phyloP scores from a whole-genome alignment of 2,888 invertebrate genomes.

The Dromius quadrimaculatus region DNA sequence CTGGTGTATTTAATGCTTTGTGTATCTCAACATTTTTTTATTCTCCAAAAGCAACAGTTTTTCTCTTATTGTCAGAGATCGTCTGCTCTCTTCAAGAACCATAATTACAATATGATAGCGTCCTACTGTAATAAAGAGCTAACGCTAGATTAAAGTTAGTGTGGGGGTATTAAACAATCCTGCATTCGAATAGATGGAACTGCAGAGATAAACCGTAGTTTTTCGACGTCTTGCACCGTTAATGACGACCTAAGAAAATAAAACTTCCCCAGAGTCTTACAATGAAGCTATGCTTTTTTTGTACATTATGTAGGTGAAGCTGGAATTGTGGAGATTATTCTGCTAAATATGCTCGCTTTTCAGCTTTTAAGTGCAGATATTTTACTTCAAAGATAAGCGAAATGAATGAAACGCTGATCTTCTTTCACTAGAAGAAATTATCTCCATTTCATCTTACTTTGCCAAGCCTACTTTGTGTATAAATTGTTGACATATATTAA shows the following conservation, averaged over 20 bases:
- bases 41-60: conserved; percentile 5
- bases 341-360: neutral
- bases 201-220: conserved; percentile 21
- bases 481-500: too few species aligned
- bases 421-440: too few species aligned
- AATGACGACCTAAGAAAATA: conserved; percentile 29
- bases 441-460: too few species aligned
- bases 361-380: too few species aligned
- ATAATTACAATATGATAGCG: neutral
- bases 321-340: neutral
- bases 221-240: conserved; percentile 16
- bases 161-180: neutral
- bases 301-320: neutral
- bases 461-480: too few species aligned
- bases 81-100: neutral
- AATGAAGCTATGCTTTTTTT: neutral
- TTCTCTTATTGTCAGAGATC: neutral
- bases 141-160: neutral
- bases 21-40: conserved; percentile 31
- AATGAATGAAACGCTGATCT: too few species aligned
- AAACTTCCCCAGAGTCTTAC: conserved; percentile 10
- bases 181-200: conserved; percentile 25
- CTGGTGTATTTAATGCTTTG: conserved; percentile 40
- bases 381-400: too few species aligned
- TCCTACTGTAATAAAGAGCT: neutral